Percentiles rank a stretch among this genome's conserved stretches.
These are phyloP conservation scores for Leptura quadrifasciata DNA, from an alignment of 2,888 invertebrate genomes.

Conservation along the genomic window DNA sequence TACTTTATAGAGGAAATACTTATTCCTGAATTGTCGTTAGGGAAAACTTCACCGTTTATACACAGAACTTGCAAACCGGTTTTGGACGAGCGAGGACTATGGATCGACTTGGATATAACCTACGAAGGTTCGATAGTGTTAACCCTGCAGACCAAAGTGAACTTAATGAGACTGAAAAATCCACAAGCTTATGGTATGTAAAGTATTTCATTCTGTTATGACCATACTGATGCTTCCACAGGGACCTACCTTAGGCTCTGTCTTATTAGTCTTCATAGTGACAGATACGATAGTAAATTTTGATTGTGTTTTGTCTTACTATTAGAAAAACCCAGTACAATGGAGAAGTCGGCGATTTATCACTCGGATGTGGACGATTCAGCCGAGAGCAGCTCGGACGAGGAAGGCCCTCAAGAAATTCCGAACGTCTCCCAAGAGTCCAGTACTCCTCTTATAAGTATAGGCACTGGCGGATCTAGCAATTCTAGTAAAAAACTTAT, in stretches of 20 bases:
- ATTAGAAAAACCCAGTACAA: constrained; percentile 59
- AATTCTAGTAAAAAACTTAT: constrained; percentile 81
- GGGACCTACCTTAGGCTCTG: not conserved
- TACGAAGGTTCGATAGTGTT: constrained; percentile 88
- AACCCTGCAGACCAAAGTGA: constrained; percentile 91
- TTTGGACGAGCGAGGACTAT: constrained; percentile 88
- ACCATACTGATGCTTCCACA: not conserved
- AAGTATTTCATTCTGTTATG: not conserved
- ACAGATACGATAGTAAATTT: too few relatives aligned
- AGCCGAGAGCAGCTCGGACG: constrained; percentile 87
- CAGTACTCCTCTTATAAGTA: constrained; percentile 15
- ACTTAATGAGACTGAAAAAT: constrained; percentile 82
- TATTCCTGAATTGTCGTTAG: constrained; percentile 85
- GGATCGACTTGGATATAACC: constrained; percentile 89
- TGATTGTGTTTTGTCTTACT: constrained; percentile 13
- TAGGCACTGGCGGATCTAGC: constrained; percentile 52
- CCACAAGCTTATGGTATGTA: constrained; percentile 62
- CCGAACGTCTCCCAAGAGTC: constrained; percentile 52
- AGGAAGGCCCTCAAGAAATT: constrained; percentile 73
- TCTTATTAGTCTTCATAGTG: not conserved
- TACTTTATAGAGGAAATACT: constrained; percentile 90
- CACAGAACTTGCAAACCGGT: constrained; percentile 80
- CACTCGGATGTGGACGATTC: constrained; percentile 87
- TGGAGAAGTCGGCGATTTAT: constrained; percentile 77
- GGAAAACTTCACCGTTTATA: constrained; percentile 81